A percentile compares a stretch with the other conserved stretches of the same genome.
Evolutionary conservation across 2,888 invertebrate genomes (phyloP).

Genomic region (Rhagophthalmus giganteus): DNA sequence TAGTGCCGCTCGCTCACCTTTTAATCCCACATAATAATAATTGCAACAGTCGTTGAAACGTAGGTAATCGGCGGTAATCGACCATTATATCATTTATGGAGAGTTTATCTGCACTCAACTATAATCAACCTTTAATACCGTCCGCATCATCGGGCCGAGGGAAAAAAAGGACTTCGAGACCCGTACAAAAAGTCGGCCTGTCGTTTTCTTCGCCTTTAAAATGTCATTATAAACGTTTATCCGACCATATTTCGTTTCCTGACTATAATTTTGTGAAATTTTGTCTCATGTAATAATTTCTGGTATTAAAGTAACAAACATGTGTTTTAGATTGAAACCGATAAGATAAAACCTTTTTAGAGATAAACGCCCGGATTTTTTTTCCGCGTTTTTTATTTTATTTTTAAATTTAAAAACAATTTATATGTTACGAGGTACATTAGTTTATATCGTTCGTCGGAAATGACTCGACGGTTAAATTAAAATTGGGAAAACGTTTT

Average conservation of each 20-base stretch:
- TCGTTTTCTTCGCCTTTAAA: slow-evolving; percentile 34
- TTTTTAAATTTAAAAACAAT: too few relatives aligned
- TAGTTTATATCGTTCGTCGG: too few relatives aligned
- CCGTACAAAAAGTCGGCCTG: slow-evolving; percentile 20
- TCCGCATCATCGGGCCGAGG: slow-evolving; percentile 10
- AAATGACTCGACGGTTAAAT: too few relatives aligned
- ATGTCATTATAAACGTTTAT: slow-evolving; percentile 37
- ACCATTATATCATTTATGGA: slow-evolving; percentile 34
- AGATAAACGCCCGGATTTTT: too few relatives aligned
- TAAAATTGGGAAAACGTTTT: too few relatives aligned
- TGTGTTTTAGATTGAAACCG: neutral
- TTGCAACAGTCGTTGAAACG: slow-evolving; percentile 20
- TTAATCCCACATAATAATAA: slow-evolving; percentile 13
- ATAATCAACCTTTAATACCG: slow-evolving; percentile 36
- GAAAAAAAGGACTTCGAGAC: slow-evolving; percentile 15
- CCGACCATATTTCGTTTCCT: slow-evolving; percentile 23
- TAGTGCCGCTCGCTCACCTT: slow-evolving; percentile 3
- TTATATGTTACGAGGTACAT: too few relatives aligned
- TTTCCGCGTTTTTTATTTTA: too few relatives aligned
- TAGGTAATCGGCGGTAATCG: slow-evolving; percentile 16
- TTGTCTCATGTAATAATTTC: slow-evolving; percentile 5
- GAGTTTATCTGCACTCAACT: slow-evolving; percentile 21
- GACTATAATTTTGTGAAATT: slow-evolving; percentile 24
- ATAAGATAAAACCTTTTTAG: neutral
- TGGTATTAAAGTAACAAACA: neutral